Conservation (phyloP, 2,113 vertebrate genomes). For the Carassius gibelio region DNA sequence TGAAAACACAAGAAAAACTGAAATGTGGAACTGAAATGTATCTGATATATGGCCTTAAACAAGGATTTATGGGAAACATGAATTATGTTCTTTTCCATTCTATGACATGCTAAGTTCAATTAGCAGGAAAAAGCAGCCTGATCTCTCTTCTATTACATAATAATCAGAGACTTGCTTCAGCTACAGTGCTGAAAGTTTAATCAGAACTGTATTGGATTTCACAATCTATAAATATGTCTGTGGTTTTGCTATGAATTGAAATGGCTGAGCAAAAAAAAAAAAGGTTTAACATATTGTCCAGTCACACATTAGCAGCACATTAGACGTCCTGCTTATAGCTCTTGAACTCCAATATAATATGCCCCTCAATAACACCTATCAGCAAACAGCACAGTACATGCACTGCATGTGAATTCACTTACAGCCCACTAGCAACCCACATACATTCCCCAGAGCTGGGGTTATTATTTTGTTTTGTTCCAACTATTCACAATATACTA, state of each 20-base stretch:
- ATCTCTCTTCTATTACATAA: background rate
- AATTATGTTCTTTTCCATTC: background rate
- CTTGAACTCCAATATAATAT: background rate
- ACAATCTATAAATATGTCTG: conserved; percentile 15
- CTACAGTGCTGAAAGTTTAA: conserved; percentile 10
- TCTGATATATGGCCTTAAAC: too few relatives aligned
- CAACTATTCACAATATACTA: background rate
- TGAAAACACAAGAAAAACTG: too few relatives aligned
- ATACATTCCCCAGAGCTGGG: conserved; percentile 36
- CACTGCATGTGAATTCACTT: conserved; percentile 22
- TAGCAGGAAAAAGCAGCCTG: background rate
- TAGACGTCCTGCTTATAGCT: background rate
- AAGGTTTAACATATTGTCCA: background rate
- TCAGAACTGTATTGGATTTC: conserved; percentile 1
- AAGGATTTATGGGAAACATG: too few relatives aligned
- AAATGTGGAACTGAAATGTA: too few relatives aligned
- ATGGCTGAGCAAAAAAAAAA: background rate
- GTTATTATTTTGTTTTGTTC: background rate
- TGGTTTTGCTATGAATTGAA: conserved; percentile 7
- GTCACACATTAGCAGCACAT: background rate
- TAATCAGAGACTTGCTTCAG: background rate
- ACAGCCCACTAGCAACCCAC: conserved; percentile 14
- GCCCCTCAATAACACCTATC: background rate
- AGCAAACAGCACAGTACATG: background rate
- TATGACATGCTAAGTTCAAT: background rate